Conservation (phyloP, 2,888 invertebrate species). For the Ectobius pallidus region DNA sequence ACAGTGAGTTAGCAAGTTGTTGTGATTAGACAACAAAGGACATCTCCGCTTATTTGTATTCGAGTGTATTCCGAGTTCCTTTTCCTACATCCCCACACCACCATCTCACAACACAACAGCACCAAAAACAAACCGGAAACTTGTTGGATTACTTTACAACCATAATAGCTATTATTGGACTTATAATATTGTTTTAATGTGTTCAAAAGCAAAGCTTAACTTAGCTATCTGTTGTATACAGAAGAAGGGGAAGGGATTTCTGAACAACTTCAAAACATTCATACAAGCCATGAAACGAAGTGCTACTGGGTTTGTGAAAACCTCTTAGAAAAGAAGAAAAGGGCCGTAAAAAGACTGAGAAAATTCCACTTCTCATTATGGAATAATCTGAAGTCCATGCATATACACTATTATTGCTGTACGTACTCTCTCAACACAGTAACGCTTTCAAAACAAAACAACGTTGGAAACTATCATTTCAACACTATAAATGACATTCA, state of each 20-base stretch:
- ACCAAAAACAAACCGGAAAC: constrained; percentile 29
- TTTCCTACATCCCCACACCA: background rate
- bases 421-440: background rate
- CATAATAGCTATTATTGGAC: constrained; percentile 55
- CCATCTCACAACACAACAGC: background rate
- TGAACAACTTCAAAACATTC: constrained; percentile 27
- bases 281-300: background rate
- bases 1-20: no score
- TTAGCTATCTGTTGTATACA: constrained; percentile 9
- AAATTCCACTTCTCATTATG: background rate
- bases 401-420: constrained; percentile 5
- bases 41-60: constrained; percentile 21
- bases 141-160: constrained; percentile 35
- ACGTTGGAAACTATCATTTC: no score
- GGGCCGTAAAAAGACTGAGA: background rate
- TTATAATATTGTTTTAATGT: constrained; percentile 59
- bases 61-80: constrained; percentile 9
- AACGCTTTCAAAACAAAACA: no score
- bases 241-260: background rate
- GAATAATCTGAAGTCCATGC: constrained; percentile 6
- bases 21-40: constrained; percentile 13
- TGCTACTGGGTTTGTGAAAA: constrained; percentile 3
- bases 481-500: no score
- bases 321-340: constrained; percentile 8
- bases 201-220: constrained; percentile 32